Evolutionary conservation across 2,797 vertebrate species (phyloP), one percentile per base, ranked within the genome.

Genomic region (Bradypodion ventrale): DNA sequence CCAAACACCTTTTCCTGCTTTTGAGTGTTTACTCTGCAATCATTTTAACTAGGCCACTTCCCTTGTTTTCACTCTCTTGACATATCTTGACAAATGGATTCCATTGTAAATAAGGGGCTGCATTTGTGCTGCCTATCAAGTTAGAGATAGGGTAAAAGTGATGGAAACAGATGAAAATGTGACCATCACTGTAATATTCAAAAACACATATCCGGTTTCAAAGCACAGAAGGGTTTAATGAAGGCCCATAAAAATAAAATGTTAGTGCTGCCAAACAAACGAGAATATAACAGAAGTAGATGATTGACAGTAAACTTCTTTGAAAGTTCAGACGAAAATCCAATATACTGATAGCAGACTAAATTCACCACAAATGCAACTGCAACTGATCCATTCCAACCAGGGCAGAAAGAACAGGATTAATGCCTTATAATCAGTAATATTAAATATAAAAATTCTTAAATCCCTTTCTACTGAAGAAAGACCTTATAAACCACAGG

Each of bases 101-200:
- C 32, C 21, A 78, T 87, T 77, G 79, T 79, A 86, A 83, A 83
- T 87, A 83, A 80, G 83, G 2, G 73, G 46, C 27, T 90, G 87
- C 73, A 85, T 82, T 37, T 86, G 12, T 84, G 49, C 88, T 92
- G 88, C 78, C 66, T 62, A 90, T 63, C 72, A 0, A 83, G 35
- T 89, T 85, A 37, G n/a, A 70, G 68, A 19, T 40, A 75, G 63
- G 15, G 68, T 85, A 74, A 9, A 44, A 80, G 49, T 81, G 73
- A 81, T 81, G 21, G 56, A 76, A 81, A 42, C 46, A 56, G 42
- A 85, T n/a, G 16, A 70, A 80, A 60, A 76, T 19, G 70, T 85
- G 65, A 85, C 73, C 73, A 85, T 85, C 76, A 76, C 65, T 85
- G n/a, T 49, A 76, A 68, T 49, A 81, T 62, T 32, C 65, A 63